Evolutionary conservation across 2,888 invertebrate genomes (phyloP).

Genomic region (Andrena bicolor): DNA sequence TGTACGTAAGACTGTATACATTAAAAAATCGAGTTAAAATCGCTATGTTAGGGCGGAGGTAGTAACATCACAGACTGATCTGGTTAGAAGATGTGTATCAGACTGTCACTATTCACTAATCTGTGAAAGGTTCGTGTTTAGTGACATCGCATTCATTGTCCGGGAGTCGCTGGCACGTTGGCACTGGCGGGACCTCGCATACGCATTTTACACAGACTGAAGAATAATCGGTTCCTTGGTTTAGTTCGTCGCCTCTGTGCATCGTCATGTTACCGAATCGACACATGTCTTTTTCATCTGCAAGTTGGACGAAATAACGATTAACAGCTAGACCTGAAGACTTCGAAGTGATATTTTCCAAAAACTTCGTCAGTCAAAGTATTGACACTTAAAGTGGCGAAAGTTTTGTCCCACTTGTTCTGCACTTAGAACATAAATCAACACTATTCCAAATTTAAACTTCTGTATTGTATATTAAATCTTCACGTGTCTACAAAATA

Average conservation of each 20-base stretch:
- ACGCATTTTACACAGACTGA: slow-evolving; percentile 36
- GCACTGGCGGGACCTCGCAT: neutral
- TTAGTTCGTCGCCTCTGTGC: neutral
- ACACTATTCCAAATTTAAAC: too few relatives aligned
- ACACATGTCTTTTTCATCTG: neutral
- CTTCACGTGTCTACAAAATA: too few relatives aligned
- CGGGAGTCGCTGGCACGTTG: neutral
- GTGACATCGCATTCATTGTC: neutral
- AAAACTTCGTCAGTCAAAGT: too few relatives aligned
- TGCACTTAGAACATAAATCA: too few relatives aligned
- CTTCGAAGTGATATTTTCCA: too few relatives aligned
- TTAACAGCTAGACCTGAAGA: neutral
- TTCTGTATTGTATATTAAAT: too few relatives aligned
- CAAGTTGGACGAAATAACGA: neutral
- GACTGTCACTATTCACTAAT: neutral
- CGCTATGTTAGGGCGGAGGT: too few relatives aligned
- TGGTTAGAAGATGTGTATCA: neutral
- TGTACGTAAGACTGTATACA: too few relatives aligned
- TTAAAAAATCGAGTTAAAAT: too few relatives aligned
- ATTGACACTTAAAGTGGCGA: too few relatives aligned
- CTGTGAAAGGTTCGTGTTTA: neutral
- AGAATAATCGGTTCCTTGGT: neutral
- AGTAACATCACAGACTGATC: neutral
- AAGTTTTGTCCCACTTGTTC: too few relatives aligned
- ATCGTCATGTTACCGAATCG: neutral